phyloP scores from a whole-genome alignment of 2,888 invertebrate species.

The Acleris cristana region DNA sequence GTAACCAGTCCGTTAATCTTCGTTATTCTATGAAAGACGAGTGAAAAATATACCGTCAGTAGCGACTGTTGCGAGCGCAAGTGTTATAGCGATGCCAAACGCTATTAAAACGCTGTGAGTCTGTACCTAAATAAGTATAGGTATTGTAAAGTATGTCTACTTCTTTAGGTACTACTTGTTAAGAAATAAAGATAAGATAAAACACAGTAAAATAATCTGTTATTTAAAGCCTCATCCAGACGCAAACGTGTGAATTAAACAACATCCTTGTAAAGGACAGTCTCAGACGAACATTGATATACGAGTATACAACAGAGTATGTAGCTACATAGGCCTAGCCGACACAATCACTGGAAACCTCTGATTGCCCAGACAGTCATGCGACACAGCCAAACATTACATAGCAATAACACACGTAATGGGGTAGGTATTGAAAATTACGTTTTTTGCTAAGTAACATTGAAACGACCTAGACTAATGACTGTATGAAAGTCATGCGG shows the following conservation, averaged over 20 bases:
- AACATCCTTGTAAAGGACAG: conserved; percentile 54
- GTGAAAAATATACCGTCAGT: no score
- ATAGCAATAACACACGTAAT: conserved; percentile 35
- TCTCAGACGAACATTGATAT: conserved; percentile 55
- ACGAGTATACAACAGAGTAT: conserved; percentile 43
- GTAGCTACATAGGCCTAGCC: conserved; percentile 49
- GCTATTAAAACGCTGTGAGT: no score
- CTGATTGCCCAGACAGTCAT: conserved; percentile 55
- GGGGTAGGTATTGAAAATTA: conserved; percentile 28
- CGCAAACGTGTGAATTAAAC: conserved; percentile 64
- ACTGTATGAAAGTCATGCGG: conserved; percentile 28
- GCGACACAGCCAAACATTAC: conserved; percentile 54
- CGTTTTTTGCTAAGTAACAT: conserved; percentile 28
- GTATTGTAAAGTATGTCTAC: not conserved
- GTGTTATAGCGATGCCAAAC: no score
- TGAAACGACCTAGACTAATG: conserved; percentile 34
- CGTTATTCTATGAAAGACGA: no score
- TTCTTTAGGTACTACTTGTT: not conserved
- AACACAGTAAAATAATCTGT: not conserved
- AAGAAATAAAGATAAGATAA: not conserved
- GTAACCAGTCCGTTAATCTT: no score
- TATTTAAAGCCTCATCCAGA: conserved; percentile 48
- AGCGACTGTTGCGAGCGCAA: no score
- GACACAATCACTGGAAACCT: conserved; percentile 49
- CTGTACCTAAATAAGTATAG: no score